Evolutionary conservation across 2,888 invertebrate genomes (phyloP).

Genomic region (Panzeria rudis): DNA sequence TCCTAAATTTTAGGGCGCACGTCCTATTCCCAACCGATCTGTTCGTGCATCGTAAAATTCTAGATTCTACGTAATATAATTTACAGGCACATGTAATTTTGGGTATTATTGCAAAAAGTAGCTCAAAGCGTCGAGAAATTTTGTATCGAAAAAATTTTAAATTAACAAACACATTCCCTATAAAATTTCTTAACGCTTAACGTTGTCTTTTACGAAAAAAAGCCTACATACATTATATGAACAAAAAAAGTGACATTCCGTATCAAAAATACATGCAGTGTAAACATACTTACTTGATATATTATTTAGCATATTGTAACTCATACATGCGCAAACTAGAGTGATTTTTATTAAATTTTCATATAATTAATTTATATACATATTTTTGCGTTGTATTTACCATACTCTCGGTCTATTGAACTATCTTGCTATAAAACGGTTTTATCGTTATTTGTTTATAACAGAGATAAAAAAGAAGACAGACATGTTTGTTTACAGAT

Average conservation of each 20-base stretch:
- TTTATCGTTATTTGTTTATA: constrained; percentile 11
- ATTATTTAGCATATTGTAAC: neutral
- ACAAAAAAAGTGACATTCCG: neutral
- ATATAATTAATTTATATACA: constrained; percentile 33
- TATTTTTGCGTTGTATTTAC: constrained; percentile 6
- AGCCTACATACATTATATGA: neutral
- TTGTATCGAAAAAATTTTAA: too few species aligned
- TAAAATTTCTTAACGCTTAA: too few species aligned
- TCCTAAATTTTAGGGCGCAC: too few species aligned
- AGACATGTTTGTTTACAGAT: constrained; percentile 63
- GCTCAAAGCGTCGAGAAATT: too few species aligned
- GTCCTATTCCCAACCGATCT: too few species aligned
- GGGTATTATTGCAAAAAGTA: too few species aligned
- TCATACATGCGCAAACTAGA: neutral
- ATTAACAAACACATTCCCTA: too few species aligned
- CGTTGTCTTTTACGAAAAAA: too few species aligned
- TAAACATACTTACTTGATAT: neutral
- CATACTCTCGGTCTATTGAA: neutral
- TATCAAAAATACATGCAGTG: neutral
- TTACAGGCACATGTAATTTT: too few species aligned
- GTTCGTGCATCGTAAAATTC: too few species aligned
- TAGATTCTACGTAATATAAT: too few species aligned
- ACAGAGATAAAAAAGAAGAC: neutral
- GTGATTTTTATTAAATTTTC: constrained; percentile 38
- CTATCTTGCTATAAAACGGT: constrained; percentile 4